Percentiles rank a stretch among this genome's conserved stretches.
Conservation (phyloP, 2,888 invertebrate genomes). For the Rhaphigaster nebulosa region DNA sequence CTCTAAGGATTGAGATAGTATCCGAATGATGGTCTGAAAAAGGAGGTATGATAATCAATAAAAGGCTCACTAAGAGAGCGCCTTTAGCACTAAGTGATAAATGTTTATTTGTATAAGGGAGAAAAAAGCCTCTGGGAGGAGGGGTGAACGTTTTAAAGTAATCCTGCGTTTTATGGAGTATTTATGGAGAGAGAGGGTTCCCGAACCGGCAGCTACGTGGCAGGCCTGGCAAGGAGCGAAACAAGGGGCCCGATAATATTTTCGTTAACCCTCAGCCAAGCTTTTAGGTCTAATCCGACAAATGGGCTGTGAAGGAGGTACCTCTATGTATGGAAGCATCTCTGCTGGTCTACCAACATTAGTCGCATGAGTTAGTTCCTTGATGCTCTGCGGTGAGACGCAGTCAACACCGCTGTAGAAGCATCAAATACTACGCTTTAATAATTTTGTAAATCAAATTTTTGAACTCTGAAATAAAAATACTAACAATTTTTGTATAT, state of each 20-base stretch:
- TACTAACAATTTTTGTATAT: no score
- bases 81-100: conserved; percentile 3
- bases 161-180: conserved; percentile 45
- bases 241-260: conserved; percentile 18
- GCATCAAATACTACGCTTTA: no score
- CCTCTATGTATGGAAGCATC: not conserved
- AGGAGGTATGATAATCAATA: not conserved
- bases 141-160: not conserved
- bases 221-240: not conserved
- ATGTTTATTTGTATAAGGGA: conserved; percentile 16
- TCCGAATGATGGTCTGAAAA: not conserved
- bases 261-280: not conserved
- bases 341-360: no score
- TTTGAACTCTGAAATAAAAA: no score
- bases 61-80: not conserved
- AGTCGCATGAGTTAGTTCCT: not conserved
- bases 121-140: not conserved
- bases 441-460: no score
- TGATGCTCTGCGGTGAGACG: no score
- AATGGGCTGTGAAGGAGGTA: conserved; percentile 5
- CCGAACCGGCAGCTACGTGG: not conserved
- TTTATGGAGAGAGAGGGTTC: conserved; percentile 28
- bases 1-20: no score
- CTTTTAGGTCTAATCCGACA: conserved; percentile 36
- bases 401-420: no score